These are phyloP conservation scores for Criorhina ranunculi DNA, from an alignment of 2,888 invertebrate genomes.

Conservation along the genomic window DNA sequence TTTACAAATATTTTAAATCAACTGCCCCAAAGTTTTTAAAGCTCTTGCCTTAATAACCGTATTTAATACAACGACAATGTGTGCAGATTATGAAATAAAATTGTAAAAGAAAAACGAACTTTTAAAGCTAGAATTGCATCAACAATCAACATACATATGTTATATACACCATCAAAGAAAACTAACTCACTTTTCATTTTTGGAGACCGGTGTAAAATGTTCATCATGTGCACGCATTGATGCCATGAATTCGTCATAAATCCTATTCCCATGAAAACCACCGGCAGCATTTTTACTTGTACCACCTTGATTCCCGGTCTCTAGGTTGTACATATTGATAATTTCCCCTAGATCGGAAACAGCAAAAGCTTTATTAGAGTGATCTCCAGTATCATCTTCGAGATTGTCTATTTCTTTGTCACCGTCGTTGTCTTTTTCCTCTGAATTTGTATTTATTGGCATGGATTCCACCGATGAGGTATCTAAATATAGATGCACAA, in stretches of 20 bases:
- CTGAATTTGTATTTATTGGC: constrained; percentile 13
- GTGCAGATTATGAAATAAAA: too few relatives aligned
- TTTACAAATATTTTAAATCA: too few relatives aligned
- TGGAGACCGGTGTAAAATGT: neutral
- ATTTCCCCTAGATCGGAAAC: constrained; percentile 4
- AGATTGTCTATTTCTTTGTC: neutral
- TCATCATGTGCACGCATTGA: constrained; percentile 7
- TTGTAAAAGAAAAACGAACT: too few relatives aligned
- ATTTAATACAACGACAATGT: neutral
- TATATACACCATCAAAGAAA: neutral
- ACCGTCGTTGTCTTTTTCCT: neutral
- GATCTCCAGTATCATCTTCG: constrained; percentile 2
- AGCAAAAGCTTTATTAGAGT: neutral
- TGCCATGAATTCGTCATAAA: constrained; percentile 5
- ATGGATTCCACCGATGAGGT: constrained; percentile 15
- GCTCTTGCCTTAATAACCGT: too few relatives aligned
- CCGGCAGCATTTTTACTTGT: neutral
- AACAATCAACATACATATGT: too few relatives aligned
- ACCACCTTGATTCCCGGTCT: neutral
- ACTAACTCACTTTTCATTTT: constrained; percentile 5
- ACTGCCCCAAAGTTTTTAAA: too few relatives aligned
- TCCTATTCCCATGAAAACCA: neutral
- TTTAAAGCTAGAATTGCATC: too few relatives aligned
- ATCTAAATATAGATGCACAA: constrained; percentile 31
- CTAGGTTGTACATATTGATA: neutral